Conservation (phyloP, 2,888 invertebrate species). For the Acanthoscelides obtectus region DNA sequence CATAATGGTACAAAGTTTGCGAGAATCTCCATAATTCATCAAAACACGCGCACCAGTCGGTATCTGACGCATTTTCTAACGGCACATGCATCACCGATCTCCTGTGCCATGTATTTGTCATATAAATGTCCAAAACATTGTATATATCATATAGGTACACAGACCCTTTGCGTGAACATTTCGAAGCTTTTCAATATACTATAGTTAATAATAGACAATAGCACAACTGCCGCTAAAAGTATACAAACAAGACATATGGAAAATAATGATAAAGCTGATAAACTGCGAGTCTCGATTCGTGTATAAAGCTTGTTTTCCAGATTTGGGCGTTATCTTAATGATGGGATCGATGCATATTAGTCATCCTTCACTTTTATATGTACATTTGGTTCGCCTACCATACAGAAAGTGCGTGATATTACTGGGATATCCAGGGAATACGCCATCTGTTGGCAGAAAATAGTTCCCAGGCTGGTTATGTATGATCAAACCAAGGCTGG, state of each 20-base stretch:
- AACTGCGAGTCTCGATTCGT: background rate
- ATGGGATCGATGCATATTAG: background rate
- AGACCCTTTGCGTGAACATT: background rate
- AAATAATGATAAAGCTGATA: background rate
- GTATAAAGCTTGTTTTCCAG: background rate
- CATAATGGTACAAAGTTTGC: slow-evolving; percentile 47
- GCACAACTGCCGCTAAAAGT: background rate
- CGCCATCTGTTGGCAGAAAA: too few relatives aligned
- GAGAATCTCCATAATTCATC: slow-evolving; percentile 29
- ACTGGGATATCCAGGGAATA: too few relatives aligned
- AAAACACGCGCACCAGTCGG: background rate
- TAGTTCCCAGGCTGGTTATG: too few relatives aligned
- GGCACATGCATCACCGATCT: background rate
- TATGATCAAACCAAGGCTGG: too few relatives aligned
- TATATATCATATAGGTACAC: background rate
- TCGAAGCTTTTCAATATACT: background rate
- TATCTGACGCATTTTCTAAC: background rate
- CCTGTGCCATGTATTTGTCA: too few relatives aligned
- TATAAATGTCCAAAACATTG: too few relatives aligned
- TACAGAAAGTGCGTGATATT: too few relatives aligned
- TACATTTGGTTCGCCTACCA: too few relatives aligned
- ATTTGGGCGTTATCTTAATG: background rate
- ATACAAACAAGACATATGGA: background rate
- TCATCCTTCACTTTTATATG: background rate
- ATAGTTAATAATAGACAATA: background rate